Percentiles rank a stretch among this genome's conserved stretches.
Evolutionary conservation across 2,797 vertebrate genomes (phyloP).

Genomic region (Tachyglossus aculeatus): DNA sequence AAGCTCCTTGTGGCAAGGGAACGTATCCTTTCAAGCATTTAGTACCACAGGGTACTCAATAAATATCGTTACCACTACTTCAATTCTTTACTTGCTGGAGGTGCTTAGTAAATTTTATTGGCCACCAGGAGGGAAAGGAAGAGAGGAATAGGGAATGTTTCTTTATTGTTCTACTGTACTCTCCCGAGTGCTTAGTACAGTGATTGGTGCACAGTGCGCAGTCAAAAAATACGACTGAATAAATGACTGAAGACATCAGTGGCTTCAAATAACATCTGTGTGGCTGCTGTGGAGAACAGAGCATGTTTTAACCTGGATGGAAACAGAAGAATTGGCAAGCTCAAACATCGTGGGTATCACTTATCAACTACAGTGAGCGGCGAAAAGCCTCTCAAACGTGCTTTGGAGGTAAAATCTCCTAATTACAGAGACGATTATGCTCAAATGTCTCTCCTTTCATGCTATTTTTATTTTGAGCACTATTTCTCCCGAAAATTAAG

Average conservation of each 20-base stretch:
- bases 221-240: too few relatives aligned
- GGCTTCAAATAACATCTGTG: constrained; percentile 66
- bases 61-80: too few relatives aligned
- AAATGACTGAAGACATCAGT: constrained; percentile 86
- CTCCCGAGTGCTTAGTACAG: too few relatives aligned
- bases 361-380: constrained; percentile 51
- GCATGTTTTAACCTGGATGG: constrained; percentile 69
- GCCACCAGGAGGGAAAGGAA: constrained; percentile 78
- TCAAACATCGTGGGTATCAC: constrained; percentile 7
- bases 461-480: constrained; percentile 94
- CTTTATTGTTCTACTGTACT: too few relatives aligned
- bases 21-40: too few relatives aligned
- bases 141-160: constrained; percentile 84
- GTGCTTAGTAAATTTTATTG: too few relatives aligned
- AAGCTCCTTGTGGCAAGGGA: too few relatives aligned
- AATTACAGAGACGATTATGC: constrained; percentile 95
- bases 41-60: too few relatives aligned
- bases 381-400: constrained; percentile 81
- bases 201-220: too few relatives aligned
- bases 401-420: constrained; percentile 89
- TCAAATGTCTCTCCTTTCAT: constrained; percentile 89
- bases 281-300: neutral
- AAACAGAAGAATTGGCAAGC: constrained; percentile 71
- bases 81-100: too few relatives aligned
- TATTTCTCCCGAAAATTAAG: too few relatives aligned